These are phyloP conservation scores for Struthio camelus DNA, from an alignment of 2,113 vertebrate genomes.

Conservation along the genomic window DNA sequence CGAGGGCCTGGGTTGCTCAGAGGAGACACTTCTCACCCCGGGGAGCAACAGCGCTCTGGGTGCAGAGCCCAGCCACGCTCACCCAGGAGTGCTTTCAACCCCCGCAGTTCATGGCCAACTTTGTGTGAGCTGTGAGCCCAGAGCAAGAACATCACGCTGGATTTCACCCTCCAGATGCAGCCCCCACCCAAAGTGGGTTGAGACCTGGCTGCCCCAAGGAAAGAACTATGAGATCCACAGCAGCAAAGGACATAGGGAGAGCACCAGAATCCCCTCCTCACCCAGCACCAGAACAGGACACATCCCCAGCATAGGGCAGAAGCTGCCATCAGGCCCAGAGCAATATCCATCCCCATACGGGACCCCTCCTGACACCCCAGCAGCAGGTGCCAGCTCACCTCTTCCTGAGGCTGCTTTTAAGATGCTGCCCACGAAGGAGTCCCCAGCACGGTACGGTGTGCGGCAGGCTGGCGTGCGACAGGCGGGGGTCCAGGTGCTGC, in stretches of 20 bases:
- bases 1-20: not conserved
- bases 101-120: too few species aligned
- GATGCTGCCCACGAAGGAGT: constrained; percentile 34
- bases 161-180: too few species aligned
- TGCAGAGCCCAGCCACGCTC: too few species aligned
- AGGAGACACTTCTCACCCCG: not conserved
- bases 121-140: too few species aligned
- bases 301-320: not conserved
- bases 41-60: not conserved
- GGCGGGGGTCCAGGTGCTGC: not conserved
- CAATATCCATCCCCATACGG: accelerated
- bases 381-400: constrained; percentile 55
- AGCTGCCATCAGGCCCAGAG: not conserved
- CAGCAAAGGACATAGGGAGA: not conserved
- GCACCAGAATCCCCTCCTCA: accelerated
- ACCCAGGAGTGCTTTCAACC: not conserved
- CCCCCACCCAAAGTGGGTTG: too few species aligned
- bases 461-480: not conserved
- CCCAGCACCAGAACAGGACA: too few species aligned
- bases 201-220: not conserved
- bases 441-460: accelerated
- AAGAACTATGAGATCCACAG: not conserved
- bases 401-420: not conserved
- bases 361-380: not conserved
- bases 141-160: too few species aligned